These are phyloP conservation scores for Pangasius mekongensis DNA, from an alignment of 2,797 vertebrate species.

Conservation along the genomic window DNA sequence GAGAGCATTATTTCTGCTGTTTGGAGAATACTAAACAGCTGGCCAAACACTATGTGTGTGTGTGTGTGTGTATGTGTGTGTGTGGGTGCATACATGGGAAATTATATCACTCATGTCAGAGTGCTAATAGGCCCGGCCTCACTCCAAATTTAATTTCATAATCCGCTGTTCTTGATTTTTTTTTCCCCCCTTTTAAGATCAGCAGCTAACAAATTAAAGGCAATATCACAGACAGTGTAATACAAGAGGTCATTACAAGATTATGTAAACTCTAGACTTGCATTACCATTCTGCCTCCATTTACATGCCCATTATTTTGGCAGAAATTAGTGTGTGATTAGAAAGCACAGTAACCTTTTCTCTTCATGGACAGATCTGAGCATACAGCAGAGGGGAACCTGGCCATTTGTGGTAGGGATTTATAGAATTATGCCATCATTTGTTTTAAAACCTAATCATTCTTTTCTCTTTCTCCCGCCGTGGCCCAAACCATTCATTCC, in stretches of 20 bases:
- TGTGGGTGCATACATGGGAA: slow-evolving; percentile 53
- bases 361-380: slow-evolving; percentile 53
- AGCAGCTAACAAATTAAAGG: slow-evolving; percentile 74
- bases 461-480: slow-evolving; percentile 30
- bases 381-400: slow-evolving; percentile 39
- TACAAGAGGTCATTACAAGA: slow-evolving; percentile 78
- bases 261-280: slow-evolving; percentile 75
- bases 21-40: slow-evolving; percentile 74
- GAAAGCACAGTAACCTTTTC: slow-evolving; percentile 54
- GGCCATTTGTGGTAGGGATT: slow-evolving; percentile 59
- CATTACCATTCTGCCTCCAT: slow-evolving; percentile 70
- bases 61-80: slow-evolving; percentile 47
- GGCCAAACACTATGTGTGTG: slow-evolving; percentile 48
- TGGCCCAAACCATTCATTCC: slow-evolving; percentile 73
- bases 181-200: slow-evolving; percentile 43
- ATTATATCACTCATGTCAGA: slow-evolving; percentile 80
- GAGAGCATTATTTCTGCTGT: slow-evolving; percentile 71
- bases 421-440: slow-evolving; percentile 57
- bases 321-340: slow-evolving; percentile 64
- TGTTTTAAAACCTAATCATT: slow-evolving; percentile 62
- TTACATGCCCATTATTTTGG: slow-evolving; percentile 74
- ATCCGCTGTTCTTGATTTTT: slow-evolving; percentile 60
- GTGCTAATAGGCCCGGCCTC: slow-evolving; percentile 76
- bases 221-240: slow-evolving; percentile 72
- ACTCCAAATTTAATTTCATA: slow-evolving; percentile 72